Conservation (phyloP, 2,888 invertebrate genomes). For the Chymomyza amoena region DNA sequence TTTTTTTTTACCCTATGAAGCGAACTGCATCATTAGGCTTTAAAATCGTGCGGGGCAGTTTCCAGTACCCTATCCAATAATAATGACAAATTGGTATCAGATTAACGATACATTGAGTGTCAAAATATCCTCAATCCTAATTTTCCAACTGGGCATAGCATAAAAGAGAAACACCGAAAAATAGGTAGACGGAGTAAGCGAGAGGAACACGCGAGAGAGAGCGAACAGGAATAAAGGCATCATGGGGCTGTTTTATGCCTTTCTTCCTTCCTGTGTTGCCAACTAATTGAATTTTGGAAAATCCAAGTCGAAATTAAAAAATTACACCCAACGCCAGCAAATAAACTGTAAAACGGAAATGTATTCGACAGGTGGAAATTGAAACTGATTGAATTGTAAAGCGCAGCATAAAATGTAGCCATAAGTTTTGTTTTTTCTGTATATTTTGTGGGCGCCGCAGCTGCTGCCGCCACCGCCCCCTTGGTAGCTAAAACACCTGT, state of each 20-base stretch:
- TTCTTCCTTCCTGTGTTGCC: conserved; percentile 25
- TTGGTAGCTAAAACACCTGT: not conserved
- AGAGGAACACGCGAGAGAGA: not conserved
- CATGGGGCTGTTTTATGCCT: conserved; percentile 29
- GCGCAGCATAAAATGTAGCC: conserved; percentile 58
- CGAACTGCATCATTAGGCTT: too few species aligned
- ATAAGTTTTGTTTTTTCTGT: not conserved
- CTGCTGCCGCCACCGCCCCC: not conserved
- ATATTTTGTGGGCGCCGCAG: conserved; percentile 15
- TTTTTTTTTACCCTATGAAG: too few species aligned
- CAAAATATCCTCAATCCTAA: too few species aligned
- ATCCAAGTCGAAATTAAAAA: conserved; percentile 66
- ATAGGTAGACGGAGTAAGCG: not conserved
- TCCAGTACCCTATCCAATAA: too few species aligned
- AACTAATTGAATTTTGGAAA: conserved; percentile 65
- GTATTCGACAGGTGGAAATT: conserved; percentile 71
- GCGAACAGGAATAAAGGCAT: not conserved
- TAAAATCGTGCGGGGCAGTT: too few species aligned
- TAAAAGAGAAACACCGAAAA: too few species aligned
- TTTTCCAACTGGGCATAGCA: too few species aligned
- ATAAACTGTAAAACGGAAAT: conserved; percentile 69
- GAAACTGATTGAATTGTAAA: conserved; percentile 71
- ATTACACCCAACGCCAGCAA: conserved; percentile 43
- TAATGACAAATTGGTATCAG: too few species aligned
- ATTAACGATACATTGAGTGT: too few species aligned